These are phyloP conservation scores for Peromyscus polionotus DNA, from an alignment of 2,113 vertebrate species.

Conservation along the genomic window DNA sequence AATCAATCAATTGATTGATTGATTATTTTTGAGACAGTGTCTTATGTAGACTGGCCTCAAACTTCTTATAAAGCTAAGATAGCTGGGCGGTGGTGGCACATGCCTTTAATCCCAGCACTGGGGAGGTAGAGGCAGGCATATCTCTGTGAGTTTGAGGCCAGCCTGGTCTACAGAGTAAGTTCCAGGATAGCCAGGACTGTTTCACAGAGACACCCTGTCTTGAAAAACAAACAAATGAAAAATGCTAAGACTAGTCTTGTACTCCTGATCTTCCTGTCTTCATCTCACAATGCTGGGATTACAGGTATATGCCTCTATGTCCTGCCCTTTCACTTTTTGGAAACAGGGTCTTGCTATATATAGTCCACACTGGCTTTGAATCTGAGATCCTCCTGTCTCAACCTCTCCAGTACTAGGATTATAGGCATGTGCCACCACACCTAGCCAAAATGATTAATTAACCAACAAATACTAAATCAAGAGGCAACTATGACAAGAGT, in stretches of 20 bases:
- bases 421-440: background rate
- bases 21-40: background rate
- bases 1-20: background rate
- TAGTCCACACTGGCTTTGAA: background rate
- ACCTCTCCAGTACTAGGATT: background rate
- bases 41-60: background rate
- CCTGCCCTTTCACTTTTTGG: background rate
- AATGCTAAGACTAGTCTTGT: background rate
- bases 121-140: no score
- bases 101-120: no score
- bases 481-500: background rate
- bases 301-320: background rate
- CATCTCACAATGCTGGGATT: background rate
- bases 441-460: background rate
- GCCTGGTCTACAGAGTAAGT: no score
- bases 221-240: no score
- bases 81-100: no score
- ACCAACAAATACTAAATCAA: background rate
- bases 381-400: background rate
- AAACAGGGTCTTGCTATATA: background rate
- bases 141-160: no score
- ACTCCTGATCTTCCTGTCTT: background rate
- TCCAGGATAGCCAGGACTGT: no score
- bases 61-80: background rate
- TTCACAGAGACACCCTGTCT: no score